Percentiles rank a stretch among this genome's conserved stretches.
Evolutionary conservation across 2,888 invertebrate species (phyloP).

Genomic region (Odontothrips loti): DNA sequence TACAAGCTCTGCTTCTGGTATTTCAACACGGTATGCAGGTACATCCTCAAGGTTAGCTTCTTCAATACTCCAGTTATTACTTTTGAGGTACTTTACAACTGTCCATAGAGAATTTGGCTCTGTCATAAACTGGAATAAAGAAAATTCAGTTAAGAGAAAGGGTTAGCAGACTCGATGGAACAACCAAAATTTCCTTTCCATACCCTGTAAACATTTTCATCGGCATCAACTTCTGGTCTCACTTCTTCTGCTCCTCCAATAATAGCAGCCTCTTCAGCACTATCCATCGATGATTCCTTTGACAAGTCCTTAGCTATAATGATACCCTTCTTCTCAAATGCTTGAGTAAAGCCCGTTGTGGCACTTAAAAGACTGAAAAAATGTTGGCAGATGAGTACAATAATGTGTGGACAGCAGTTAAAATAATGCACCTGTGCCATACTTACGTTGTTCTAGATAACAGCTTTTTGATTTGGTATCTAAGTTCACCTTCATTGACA

Average conservation of each 20-base stretch:
- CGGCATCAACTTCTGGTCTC: neutral
- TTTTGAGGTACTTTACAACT: neutral
- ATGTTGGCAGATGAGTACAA: neutral
- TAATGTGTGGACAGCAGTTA: neutral
- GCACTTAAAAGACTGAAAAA: neutral
- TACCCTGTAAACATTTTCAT: neutral
- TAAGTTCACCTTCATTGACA: neutral
- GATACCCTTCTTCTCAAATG: constrained; percentile 8
- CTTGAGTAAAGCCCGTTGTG: neutral
- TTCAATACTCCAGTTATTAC: neutral
- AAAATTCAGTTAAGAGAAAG: neutral
- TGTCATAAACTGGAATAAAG: neutral
- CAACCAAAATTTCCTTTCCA: neutral
- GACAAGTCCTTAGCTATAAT: neutral
- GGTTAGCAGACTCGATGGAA: neutral
- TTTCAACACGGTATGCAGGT: neutral
- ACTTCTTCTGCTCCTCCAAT: neutral
- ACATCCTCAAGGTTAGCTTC: neutral
- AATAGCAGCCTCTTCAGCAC: constrained; percentile 5
- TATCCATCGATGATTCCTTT: neutral
- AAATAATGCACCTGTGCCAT: neutral
- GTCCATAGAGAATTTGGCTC: neutral
- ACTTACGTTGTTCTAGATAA: neutral
- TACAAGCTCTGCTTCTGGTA: neutral
- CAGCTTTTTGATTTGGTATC: neutral